Percentiles rank a stretch among this genome's conserved stretches.
These are phyloP conservation scores for Centropus unirufus DNA, from an alignment of 2,113 vertebrate species.

Conservation along the genomic window DNA sequence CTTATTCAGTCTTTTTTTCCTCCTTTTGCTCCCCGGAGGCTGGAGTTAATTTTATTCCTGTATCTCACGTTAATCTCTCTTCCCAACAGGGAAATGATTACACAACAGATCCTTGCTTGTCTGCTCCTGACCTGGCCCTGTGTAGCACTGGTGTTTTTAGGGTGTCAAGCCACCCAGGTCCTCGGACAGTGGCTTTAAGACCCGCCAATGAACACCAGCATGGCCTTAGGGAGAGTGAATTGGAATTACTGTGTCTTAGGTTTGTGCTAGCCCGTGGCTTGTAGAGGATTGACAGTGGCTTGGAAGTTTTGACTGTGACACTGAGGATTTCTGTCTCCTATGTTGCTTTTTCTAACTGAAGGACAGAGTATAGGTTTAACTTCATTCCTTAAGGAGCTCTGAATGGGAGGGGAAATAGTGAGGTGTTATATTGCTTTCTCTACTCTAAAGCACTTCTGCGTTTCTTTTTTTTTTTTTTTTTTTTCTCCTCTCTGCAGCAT, in stretches of 20 bases:
- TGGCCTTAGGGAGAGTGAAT: neutral
- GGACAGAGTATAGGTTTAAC: neutral
- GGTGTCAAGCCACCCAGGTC: neutral
- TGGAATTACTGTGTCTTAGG: neutral
- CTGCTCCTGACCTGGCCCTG: neutral
- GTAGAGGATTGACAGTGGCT: neutral
- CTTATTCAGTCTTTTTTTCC: neutral
- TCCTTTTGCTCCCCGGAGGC: neutral
- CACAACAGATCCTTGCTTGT: neutral
- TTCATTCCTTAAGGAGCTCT: neutral
- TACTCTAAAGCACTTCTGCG: neutral
- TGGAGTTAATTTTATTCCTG: neutral
- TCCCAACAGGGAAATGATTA: neutral
- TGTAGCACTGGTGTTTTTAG: neutral
- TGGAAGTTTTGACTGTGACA: neutral
- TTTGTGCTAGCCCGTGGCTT: neutral
- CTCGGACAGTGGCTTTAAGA: neutral
- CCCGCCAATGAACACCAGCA: neutral
- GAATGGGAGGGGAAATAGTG: neutral
- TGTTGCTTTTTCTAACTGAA: neutral
- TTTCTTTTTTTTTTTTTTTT: neutral
- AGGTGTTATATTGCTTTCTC: neutral
- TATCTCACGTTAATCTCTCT: neutral
- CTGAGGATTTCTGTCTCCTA: neutral
- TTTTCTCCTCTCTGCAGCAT: neutral